These are phyloP conservation scores for Thecocarcelia acutangulata DNA, from an alignment of 2,888 invertebrate genomes.

Conservation along the genomic window DNA sequence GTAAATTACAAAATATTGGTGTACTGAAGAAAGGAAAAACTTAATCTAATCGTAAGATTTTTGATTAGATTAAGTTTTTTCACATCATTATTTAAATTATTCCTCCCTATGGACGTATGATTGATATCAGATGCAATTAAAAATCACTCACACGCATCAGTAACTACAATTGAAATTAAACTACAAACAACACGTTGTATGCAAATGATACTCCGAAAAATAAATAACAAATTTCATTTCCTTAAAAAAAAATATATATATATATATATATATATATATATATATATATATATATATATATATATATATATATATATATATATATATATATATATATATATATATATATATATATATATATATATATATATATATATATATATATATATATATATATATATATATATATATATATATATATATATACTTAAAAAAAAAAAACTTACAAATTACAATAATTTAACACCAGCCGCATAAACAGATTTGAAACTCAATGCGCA, in stretches of 20 bases:
- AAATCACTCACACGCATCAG: conserved; percentile 49
- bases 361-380: too few relatives aligned
- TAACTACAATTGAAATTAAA: conserved; percentile 13
- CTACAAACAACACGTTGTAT: too few relatives aligned
- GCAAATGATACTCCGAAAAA: conserved; percentile 6
- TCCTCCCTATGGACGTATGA: conserved; percentile 1
- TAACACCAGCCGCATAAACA: background rate
- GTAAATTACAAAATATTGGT: background rate
- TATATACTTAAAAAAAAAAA: background rate
- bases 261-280: too few relatives aligned
- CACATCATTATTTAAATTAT: background rate
- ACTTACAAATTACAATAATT: conserved; percentile 3
- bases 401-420: too few relatives aligned
- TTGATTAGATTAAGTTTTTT: too few relatives aligned
- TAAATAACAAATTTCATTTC: background rate
- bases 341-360: too few relatives aligned
- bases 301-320: too few relatives aligned
- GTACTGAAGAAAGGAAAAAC: background rate
- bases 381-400: too few relatives aligned
- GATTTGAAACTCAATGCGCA: conserved; percentile 27
- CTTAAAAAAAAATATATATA: too few relatives aligned
- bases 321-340: too few relatives aligned
- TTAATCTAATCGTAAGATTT: background rate
- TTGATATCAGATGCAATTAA: conserved; percentile 30
- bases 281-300: too few relatives aligned